Conservation (phyloP, 1,140 invertebrate species). For the Drosophila auraria region DNA sequence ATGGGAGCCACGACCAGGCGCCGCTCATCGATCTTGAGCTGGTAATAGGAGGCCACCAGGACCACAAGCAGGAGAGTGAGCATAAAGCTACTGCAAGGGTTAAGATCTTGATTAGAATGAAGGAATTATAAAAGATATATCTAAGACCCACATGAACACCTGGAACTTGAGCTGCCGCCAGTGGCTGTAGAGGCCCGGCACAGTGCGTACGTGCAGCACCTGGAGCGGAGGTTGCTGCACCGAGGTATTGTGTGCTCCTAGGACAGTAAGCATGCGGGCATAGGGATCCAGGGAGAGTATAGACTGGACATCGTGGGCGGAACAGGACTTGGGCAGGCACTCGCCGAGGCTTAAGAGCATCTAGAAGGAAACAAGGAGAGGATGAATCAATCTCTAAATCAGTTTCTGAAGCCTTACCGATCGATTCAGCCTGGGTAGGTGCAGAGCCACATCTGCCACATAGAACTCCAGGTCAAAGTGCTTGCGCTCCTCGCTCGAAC, state of each 20-base stretch:
- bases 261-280: constrained; percentile 84
- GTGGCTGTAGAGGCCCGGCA: constrained; percentile 90
- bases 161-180: constrained; percentile 90
- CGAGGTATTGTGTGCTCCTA: constrained; percentile 62
- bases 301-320: constrained; percentile 86
- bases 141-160: constrained; percentile 88
- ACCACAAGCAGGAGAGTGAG: constrained; percentile 70
- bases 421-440: constrained; percentile 58
- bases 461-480: constrained; percentile 79
- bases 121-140: no score
- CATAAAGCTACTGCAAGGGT: constrained; percentile 70
- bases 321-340: constrained; percentile 90
- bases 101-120: background rate
- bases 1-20: constrained; percentile 61
- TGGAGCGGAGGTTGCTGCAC: constrained; percentile 63
- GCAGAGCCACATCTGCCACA: constrained; percentile 67
- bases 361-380: constrained; percentile 9
- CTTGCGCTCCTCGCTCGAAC: constrained; percentile 62
- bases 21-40: constrained; percentile 66
- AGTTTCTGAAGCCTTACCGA: constrained; percentile 41
- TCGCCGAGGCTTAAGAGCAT: constrained; percentile 86
- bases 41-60: constrained; percentile 76
- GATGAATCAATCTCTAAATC: no score
- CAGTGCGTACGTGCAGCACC: constrained; percentile 88
- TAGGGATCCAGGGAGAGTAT: constrained; percentile 87